Evolutionary conservation across 2,113 vertebrate species (phyloP), one percentile per base, ranked within the genome.

Genomic region (Anguilla japonica): DNA sequence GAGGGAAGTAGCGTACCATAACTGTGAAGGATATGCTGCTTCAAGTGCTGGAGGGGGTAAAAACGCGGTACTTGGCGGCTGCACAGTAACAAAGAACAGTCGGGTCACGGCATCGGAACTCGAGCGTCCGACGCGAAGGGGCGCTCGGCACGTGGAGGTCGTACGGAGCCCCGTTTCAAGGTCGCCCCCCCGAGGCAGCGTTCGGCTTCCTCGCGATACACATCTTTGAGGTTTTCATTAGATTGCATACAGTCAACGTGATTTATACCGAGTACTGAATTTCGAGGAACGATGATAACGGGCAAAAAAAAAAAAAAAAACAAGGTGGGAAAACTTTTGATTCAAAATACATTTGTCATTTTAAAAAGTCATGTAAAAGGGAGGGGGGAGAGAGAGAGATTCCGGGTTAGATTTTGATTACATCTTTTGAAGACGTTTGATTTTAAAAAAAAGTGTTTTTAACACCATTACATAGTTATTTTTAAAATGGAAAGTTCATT

Each of bases 341-440:
- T 46, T 40, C 29, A 53, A 60, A 84, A 71, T 83, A 87, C 34
- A 85, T 53, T 29, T 81, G 86, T 88, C 87, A 88, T 20, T 60
- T 41, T 85, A 84, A 84, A 71, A 89, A 3, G 34, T 80, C 89
- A 92, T 92, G 92, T 88, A 87, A 67, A 43, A 82, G 84, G 13
- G 50, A 53, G 50, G 50, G 50, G 50, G 11, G 50, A 9, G 50
- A 14, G 50, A 9, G 50, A 39, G 40, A 83, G 83, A 78, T 89
- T 85, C 80, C 80, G 53, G 16, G 87, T 79, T 20, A 22, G 85
- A 82, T 91, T 82, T 26, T 14, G 9, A 79, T 26, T 79, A 87
- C 80, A 63, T 87, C 50, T 84, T 89, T 83, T 41, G 63, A 53
- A 57, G 87, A 89, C 78, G 81, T 87, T 84, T 86, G 60, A 88